phyloP scores from a whole-genome alignment of 37 sponge, comb jelly and placozoan species.

The Geodia barretti region DNA sequence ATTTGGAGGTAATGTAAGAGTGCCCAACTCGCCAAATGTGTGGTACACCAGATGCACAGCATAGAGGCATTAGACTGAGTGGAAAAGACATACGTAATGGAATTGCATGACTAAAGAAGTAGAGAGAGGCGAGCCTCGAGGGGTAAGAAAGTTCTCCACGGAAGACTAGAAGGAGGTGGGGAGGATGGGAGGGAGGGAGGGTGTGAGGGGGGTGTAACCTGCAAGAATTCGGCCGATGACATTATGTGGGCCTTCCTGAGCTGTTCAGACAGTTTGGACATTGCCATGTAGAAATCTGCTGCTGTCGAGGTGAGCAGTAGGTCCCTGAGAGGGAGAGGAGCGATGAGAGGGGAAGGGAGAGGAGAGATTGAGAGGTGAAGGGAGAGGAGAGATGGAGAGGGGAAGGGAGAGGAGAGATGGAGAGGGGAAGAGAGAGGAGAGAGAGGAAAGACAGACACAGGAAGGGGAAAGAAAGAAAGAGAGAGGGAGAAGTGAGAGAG shows the following conservation, averaged over 20 bases:
- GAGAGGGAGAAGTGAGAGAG: neutral
- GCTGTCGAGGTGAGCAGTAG: conserved; percentile 28
- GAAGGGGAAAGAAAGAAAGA: neutral
- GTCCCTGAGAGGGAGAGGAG: conserved; percentile 12
- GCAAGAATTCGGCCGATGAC: conserved; percentile 32
- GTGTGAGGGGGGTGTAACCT: conserved; percentile 6
- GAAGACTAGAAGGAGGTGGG: conserved; percentile 22
- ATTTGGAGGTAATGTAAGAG: too few relatives aligned
- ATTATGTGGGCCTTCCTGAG: conserved; percentile 30
- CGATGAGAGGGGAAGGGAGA: neutral
- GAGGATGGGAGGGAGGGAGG: conserved; percentile 20
- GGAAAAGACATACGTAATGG: conserved; percentile 20
- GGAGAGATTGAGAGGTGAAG: neutral
- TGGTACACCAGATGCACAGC: too few relatives aligned
- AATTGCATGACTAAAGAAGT: conserved; percentile 27
- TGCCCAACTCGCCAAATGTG: too few relatives aligned
- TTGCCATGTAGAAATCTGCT: conserved; percentile 45
- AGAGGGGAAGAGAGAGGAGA: conserved; percentile 1
- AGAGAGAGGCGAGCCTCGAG: conserved; percentile 55
- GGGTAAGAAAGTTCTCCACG: conserved; percentile 40
- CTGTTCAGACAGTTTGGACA: conserved; percentile 26
- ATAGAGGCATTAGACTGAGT: conserved; percentile 1
- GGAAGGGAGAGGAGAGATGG: conserved; percentile 5
- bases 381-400: neutral
- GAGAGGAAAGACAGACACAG: neutral